Evolutionary conservation across 2,797 vertebrate species (phyloP).

Genomic region (Muscicapa comitata): DNA sequence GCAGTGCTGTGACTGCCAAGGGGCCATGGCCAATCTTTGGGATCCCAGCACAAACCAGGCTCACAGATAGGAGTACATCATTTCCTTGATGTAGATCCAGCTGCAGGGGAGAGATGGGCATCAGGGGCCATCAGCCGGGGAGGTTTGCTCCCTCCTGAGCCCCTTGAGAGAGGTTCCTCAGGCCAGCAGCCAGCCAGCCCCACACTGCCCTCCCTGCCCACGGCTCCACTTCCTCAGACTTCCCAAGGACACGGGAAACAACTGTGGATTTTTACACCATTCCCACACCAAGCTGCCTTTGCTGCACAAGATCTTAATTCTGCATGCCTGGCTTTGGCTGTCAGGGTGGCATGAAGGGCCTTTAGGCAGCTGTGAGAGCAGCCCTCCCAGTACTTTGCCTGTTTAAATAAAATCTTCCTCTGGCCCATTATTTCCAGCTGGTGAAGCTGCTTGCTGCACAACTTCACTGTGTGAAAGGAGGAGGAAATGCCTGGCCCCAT

Average conservation of each 20-base stretch:
- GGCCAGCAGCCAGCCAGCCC: rapidly evolving
- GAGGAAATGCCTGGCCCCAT: background rate
- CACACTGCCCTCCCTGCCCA: no score
- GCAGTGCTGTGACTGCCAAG: background rate
- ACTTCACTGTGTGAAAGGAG: background rate
- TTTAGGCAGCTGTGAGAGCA: background rate
- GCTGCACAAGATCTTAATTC: rapidly evolving
- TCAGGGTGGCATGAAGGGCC: background rate
- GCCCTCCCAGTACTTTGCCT: background rate
- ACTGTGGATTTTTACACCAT: rapidly evolving
- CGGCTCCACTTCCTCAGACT: rapidly evolving
- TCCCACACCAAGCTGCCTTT: rapidly evolving
- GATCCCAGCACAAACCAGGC: background rate
- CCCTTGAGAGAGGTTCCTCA: background rate
- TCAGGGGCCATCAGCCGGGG: rapidly evolving
- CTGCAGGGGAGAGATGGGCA: rapidly evolving
- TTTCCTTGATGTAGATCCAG: no score
- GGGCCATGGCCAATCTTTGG: rapidly evolving
- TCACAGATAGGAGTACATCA: rapidly evolving
- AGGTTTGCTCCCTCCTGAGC: background rate
- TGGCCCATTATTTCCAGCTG: background rate
- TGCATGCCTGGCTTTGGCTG: rapidly evolving
- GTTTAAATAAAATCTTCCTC: background rate
- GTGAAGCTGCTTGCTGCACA: background rate
- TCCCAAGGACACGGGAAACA: background rate